Evolutionary conservation across 2,888 invertebrate genomes (phyloP).

Genomic region (Micoletzkya japonica): DNA sequence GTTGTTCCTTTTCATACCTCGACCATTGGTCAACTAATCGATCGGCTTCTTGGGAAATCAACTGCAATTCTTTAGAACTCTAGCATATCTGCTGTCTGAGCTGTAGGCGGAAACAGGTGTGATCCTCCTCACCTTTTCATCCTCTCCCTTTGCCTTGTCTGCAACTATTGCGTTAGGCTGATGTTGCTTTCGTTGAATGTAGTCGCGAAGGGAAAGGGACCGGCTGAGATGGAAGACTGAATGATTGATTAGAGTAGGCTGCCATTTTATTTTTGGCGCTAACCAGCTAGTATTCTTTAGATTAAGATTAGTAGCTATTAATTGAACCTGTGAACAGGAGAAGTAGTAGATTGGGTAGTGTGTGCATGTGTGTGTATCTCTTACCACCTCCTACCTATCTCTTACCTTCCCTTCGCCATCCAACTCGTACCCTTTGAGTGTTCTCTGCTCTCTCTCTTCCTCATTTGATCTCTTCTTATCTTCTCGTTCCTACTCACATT

Average conservation of each 20-base stretch:
- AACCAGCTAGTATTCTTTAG: too few relatives aligned
- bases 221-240: too few relatives aligned
- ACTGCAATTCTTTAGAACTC: background rate
- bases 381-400: too few relatives aligned
- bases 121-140: background rate
- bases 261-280: too few relatives aligned
- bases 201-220: too few relatives aligned
- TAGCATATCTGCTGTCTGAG: too few relatives aligned
- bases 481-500: background rate
- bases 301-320: too few relatives aligned
- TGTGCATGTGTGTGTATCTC: too few relatives aligned
- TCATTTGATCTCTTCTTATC: background rate
- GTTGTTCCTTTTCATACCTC: conserved; percentile 4
- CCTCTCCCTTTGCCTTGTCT: background rate
- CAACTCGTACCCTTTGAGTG: conserved; percentile 2
- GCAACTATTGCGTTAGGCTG: background rate
- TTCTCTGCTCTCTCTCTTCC: background rate
- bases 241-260: too few relatives aligned
- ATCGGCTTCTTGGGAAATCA: background rate
- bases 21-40: conserved; percentile 9
- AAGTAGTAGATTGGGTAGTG: background rate
- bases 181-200: too few relatives aligned
- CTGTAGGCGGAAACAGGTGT: background rate
- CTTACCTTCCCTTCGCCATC: background rate
- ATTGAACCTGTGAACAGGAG: background rate